phyloP scores from a whole-genome alignment of 2,797 vertebrate genomes.

The Clarias laeviceps region DNA sequence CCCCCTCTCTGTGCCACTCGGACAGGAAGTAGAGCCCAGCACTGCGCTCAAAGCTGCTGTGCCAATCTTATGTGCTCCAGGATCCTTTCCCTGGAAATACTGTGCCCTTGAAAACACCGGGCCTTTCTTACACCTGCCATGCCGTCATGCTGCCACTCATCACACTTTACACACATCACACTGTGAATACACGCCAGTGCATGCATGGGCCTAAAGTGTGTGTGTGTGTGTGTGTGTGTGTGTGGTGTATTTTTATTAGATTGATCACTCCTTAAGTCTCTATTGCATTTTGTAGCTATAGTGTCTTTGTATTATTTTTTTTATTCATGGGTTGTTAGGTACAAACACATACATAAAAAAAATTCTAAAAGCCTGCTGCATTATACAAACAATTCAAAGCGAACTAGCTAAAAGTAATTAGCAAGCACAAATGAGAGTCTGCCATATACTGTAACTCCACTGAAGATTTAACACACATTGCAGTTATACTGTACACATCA shows the following conservation, averaged over 20 bases:
- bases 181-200: slow-evolving; percentile 2
- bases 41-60: slow-evolving; percentile 42
- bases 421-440: neutral
- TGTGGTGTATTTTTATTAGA: neutral
- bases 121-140: slow-evolving; percentile 50
- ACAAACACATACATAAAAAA: neutral
- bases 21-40: slow-evolving; percentile 52
- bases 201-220: slow-evolving; percentile 13
- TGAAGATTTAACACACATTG: neutral
- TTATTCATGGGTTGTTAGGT: neutral
- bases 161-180: slow-evolving; percentile 36
- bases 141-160: slow-evolving; percentile 52
- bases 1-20: slow-evolving; percentile 38
- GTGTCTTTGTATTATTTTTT: neutral
- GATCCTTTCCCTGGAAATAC: slow-evolving; percentile 35
- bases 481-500: too few relatives aligned
- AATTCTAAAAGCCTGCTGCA: neutral
- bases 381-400: neutral
- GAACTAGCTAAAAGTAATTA: neutral
- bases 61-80: slow-evolving; percentile 47
- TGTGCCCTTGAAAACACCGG: slow-evolving; percentile 57
- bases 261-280: neutral
- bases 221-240: neutral
- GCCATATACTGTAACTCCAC: neutral
- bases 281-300: neutral